phyloP scores from a whole-genome alignment of 2,797 vertebrate species.

The Neopelma chrysocephalum region DNA sequence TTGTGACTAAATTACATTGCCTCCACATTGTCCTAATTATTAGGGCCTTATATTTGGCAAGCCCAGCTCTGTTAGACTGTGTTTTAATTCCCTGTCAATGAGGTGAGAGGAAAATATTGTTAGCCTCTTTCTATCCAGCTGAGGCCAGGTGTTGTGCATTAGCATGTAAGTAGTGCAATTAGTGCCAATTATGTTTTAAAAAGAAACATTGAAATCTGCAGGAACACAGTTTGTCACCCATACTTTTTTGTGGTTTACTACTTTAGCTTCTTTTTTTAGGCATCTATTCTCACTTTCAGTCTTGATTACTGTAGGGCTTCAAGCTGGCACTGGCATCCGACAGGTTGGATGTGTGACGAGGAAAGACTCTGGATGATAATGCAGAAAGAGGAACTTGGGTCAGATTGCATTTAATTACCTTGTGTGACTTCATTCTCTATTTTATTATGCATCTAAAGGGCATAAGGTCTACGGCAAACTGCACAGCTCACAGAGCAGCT shows the following conservation, averaged over 20 bases:
- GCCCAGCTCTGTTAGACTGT: slow-evolving; percentile 39
- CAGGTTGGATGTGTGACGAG: background rate
- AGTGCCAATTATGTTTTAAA: slow-evolving; percentile 65
- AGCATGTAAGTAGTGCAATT: slow-evolving; percentile 72
- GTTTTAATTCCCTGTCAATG: slow-evolving; percentile 54
- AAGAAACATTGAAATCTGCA: slow-evolving; percentile 58
- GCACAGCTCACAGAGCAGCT: background rate
- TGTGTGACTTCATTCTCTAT: background rate
- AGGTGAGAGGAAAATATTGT: slow-evolving; percentile 66
- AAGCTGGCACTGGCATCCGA: slow-evolving; percentile 17
- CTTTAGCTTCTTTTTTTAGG: slow-evolving; percentile 2
- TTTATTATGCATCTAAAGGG: background rate
- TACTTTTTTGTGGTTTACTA: slow-evolving; percentile 25
- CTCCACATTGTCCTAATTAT: slow-evolving; percentile 59
- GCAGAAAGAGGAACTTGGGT: background rate
- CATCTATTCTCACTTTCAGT: slow-evolving; percentile 24
- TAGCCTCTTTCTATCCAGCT: slow-evolving; percentile 70
- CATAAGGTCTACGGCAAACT: background rate
- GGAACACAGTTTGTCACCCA: slow-evolving; percentile 36
- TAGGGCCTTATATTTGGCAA: slow-evolving; percentile 60
- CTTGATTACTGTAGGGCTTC: slow-evolving; percentile 25
- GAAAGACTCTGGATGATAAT: background rate
- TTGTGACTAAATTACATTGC: slow-evolving; percentile 35
- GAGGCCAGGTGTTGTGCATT: slow-evolving; percentile 78
- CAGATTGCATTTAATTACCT: background rate